Conservation (phyloP, 1,140 invertebrate genomes). For the Caenorhabditis tropicalis region DNA sequence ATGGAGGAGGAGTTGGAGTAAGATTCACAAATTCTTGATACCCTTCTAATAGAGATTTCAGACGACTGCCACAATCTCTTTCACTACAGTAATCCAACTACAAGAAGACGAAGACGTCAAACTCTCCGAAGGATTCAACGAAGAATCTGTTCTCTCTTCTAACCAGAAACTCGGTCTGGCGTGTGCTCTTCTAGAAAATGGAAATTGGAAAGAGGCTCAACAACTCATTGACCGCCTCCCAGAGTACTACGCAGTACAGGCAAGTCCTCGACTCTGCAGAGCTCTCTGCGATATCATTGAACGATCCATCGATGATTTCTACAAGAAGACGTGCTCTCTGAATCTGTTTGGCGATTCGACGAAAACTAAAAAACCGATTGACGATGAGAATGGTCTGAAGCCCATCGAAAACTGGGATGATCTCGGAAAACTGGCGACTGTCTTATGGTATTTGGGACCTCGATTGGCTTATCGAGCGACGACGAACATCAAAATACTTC, state of each 20-base stretch:
- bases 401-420: conserved; percentile 9
- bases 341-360: conserved; percentile 35
- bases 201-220: conserved; percentile 86
- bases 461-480: conserved; percentile 81
- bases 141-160: conserved; percentile 76
- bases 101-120: conserved; percentile 39
- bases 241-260: conserved; percentile 79
- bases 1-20: conserved; percentile 79
- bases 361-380: background rate
- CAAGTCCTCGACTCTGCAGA: conserved; percentile 81
- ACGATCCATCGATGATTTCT: conserved; percentile 85
- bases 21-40: conserved; percentile 72
- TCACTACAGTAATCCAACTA: conserved; percentile 47
- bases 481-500: conserved; percentile 68
- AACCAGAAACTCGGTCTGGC: conserved; percentile 94
- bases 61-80: conserved; percentile 56
- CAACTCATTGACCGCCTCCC: conserved; percentile 83
- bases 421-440: conserved; percentile 81
- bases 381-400: conserved; percentile 54
- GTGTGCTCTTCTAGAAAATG: conserved; percentile 85
- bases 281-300: conserved; percentile 84
- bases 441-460: conserved; percentile 85
- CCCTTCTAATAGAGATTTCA: too few relatives aligned
- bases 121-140: conserved; percentile 59
- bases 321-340: conserved; percentile 78